Evolutionary conservation across 2,888 invertebrate species (phyloP), one percentile per base, ranked within the genome.

Genomic region (Siphlonurus alternatus): DNA sequence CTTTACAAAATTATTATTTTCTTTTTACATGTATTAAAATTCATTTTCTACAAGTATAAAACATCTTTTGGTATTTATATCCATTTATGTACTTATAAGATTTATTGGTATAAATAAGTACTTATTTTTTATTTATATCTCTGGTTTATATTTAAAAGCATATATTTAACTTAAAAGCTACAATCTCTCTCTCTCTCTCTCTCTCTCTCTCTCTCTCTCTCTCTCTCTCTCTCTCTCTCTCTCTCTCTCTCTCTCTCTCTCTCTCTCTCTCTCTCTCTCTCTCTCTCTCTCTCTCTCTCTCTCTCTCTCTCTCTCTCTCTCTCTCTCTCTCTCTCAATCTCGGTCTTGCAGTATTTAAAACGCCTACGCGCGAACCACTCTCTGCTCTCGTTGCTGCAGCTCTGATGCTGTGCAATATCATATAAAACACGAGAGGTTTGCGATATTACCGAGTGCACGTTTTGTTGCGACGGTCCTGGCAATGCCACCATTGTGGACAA

Each of bases 121-220:
- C n/a, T n/a, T n/a, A n/a, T n/a, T n/a, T n/a, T n/a, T n/a, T n/a
- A n/a, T n/a, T n/a, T n/a, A n/a, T n/a, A n/a, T n/a, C n/a, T n/a
- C n/a, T n/a, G n/a, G n/a, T n/a, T n/a, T 38, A 38, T 38, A 38
- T 38, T 38, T 38, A 38, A 38, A 38, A 38, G 38, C 38, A 38
- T 38, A 15, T 38, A 38, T 10, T 10, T 5, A 38, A 38, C 38
- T 23, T 56, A 22, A 59, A 64, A 61, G 61, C 64, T 65, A 64
- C 61, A 64, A 25, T 38, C 53, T 51, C 53, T 23, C 25, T 23
- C 25, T 59, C 59, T 59, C 61, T 59, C 63, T 64, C 38, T 23
- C 3, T 64, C 23, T 53, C 25, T 19, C 61, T n/a, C 22, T 20
- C 23, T 61, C 22, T 20, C 64, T 19, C 38, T 25, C 19, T 64